Evolutionary conservation across 2,888 invertebrate genomes (phyloP).

Genomic region (Trichogramma evanescens): DNA sequence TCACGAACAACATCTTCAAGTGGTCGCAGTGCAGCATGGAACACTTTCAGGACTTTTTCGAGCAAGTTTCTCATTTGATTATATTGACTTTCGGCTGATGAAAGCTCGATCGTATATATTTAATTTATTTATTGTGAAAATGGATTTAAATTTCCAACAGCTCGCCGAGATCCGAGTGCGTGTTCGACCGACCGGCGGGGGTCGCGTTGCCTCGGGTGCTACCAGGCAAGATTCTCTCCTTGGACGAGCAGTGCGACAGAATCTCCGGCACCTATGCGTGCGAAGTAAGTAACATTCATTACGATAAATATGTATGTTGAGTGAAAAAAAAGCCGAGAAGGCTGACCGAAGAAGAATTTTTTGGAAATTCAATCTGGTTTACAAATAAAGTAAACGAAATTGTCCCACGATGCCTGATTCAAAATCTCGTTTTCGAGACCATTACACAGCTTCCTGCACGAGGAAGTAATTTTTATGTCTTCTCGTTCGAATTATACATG

Average conservation of each 20-base stretch:
- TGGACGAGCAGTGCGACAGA: slow-evolving; percentile 83
- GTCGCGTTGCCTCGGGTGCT: slow-evolving; percentile 73
- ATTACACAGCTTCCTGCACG: no score
- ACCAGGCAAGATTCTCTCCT: slow-evolving; percentile 74
- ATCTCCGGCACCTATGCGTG: slow-evolving; percentile 73
- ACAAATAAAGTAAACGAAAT: no score
- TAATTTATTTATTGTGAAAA: not conserved
- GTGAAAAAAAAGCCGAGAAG: no score
- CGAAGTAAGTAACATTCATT: slow-evolving; percentile 50
- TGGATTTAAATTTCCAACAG: slow-evolving; percentile 15
- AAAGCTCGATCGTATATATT: not conserved
- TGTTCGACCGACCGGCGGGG: slow-evolving; percentile 80
- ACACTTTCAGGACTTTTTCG: slow-evolving; percentile 29
- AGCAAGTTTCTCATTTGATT: slow-evolving; percentile 22
- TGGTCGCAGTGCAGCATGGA: slow-evolving; percentile 34
- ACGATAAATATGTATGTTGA: no score
- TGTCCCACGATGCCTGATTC: no score
- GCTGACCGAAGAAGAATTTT: no score
- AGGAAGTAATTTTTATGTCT: no score
- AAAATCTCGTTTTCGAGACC: no score
- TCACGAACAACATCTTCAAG: slow-evolving; percentile 30
- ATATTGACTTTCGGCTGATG: not conserved
- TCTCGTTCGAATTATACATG: no score
- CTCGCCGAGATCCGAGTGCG: slow-evolving; percentile 60
- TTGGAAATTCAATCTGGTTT: no score